phyloP scores from a whole-genome alignment of 2,888 invertebrate species.

The Trichopria drosophilae region DNA sequence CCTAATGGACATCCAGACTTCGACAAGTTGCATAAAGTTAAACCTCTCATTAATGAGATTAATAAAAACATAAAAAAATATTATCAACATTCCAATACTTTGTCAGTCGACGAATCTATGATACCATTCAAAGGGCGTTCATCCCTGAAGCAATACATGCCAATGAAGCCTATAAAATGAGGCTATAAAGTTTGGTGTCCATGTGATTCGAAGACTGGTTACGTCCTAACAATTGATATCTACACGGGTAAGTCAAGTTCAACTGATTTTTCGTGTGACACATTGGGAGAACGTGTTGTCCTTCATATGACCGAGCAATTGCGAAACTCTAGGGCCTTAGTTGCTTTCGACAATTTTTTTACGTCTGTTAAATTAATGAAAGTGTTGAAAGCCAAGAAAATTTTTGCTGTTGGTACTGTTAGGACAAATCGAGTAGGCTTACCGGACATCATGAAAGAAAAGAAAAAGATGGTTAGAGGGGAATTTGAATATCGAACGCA shows the following conservation, averaged over 20 bases:
- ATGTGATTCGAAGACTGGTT: too few species aligned
- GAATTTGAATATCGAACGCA: not conserved
- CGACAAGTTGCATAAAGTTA: constrained; percentile 6
- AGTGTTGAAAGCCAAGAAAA: not conserved
- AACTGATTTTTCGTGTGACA: not conserved
- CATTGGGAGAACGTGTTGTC: constrained; percentile 5
- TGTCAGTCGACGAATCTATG: constrained; percentile 3
- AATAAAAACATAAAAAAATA: not conserved
- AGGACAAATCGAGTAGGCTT: not conserved
- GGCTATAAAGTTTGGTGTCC: constrained; percentile 21
- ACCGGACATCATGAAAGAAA: constrained; percentile 2
- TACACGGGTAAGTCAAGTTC: constrained; percentile 6
- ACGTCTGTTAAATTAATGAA: not conserved
- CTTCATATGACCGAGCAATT: not conserved
- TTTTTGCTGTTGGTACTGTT: constrained; percentile 3
- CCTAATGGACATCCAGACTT: not conserved
- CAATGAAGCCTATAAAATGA: constrained; percentile 8
- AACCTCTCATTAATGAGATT: constrained; percentile 7
- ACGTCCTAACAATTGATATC: constrained; percentile 2
- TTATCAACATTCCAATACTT: not conserved
- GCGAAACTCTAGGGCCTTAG: not conserved
- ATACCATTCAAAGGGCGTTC: constrained; percentile 14
- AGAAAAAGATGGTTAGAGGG: constrained; percentile 1
- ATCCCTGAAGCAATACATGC: too few species aligned
- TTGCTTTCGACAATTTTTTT: constrained; percentile 7